A percentile compares a stretch with the other conserved stretches of the same genome.
Evolutionary conservation across 2,888 invertebrate genomes (phyloP).

Genomic region (Apamea sordens): DNA sequence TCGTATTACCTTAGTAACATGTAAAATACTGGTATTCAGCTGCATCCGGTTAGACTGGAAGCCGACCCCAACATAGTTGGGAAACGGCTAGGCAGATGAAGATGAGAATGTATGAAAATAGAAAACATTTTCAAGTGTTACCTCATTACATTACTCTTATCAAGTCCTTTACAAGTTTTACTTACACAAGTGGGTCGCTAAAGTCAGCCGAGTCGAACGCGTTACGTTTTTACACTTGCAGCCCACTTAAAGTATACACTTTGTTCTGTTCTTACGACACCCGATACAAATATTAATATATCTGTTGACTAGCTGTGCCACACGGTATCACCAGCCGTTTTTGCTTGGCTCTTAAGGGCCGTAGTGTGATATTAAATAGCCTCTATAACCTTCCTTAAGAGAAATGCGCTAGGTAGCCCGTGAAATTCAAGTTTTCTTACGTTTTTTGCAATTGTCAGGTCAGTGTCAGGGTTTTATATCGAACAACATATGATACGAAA

Average conservation of each 20-base stretch:
- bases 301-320: slow-evolving; percentile 23
- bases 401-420: too few relatives aligned
- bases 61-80: too few relatives aligned
- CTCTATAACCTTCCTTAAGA: background rate
- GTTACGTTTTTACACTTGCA: slow-evolving; percentile 77
- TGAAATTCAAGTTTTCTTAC: too few relatives aligned
- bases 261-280: slow-evolving; percentile 74
- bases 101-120: too few relatives aligned
- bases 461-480: too few relatives aligned
- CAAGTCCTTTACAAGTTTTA: slow-evolving; percentile 68
- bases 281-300: slow-evolving; percentile 66
- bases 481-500: too few relatives aligned
- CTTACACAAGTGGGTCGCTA: slow-evolving; percentile 78
- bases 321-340: background rate
- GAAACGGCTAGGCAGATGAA: too few relatives aligned
- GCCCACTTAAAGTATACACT: slow-evolving; percentile 52
- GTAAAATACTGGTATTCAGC: too few relatives aligned
- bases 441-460: too few relatives aligned
- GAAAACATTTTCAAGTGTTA: slow-evolving; percentile 59
- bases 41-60: too few relatives aligned
- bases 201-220: slow-evolving; percentile 78
- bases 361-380: background rate
- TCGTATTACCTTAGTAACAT: too few relatives aligned
- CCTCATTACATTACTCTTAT: slow-evolving; percentile 71
- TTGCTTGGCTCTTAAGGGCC: background rate